These are phyloP conservation scores for Varanus salvator DNA, from an alignment of 2,113 vertebrate genomes.

Conservation along the genomic window DNA sequence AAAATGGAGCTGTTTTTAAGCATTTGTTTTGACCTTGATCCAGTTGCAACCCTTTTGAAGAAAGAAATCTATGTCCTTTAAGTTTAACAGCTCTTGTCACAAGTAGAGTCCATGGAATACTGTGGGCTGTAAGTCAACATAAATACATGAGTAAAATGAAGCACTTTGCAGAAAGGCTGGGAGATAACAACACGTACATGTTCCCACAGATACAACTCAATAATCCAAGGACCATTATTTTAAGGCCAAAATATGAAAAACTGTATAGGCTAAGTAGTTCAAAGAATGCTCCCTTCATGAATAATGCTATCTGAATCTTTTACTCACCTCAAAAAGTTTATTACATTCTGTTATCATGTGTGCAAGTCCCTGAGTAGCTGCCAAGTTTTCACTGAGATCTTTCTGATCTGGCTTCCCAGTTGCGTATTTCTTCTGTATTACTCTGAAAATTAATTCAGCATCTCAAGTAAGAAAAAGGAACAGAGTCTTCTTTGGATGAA, in stretches of 20 bases:
- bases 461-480: conserved; percentile 61
- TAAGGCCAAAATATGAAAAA: conserved; percentile 48
- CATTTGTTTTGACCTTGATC: neutral
- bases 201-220: conserved; percentile 48
- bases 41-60: neutral
- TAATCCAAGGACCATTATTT: conserved; percentile 20
- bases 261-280: conserved; percentile 53
- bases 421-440: conserved; percentile 96
- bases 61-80: neutral
- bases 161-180: neutral
- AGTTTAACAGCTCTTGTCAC: too few relatives aligned
- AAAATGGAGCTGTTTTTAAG: neutral
- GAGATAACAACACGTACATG: conserved; percentile 49
- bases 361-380: conserved; percentile 94
- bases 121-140: neutral
- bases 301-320: conserved; percentile 61
- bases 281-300: conserved; percentile 60
- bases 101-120: neutral
- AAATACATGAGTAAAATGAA: neutral
- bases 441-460: conserved; percentile 80
- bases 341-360: conserved; percentile 97
- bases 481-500: conserved; percentile 61
- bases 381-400: conserved; percentile 96
- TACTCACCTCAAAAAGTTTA: conserved; percentile 92
- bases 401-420: conserved; percentile 96